A percentile compares a stretch with the other conserved stretches of the same genome.
These are phyloP conservation scores for Ceratosolen fusciceps DNA, from an alignment of 1,140 invertebrate genomes.

Conservation along the genomic window DNA sequence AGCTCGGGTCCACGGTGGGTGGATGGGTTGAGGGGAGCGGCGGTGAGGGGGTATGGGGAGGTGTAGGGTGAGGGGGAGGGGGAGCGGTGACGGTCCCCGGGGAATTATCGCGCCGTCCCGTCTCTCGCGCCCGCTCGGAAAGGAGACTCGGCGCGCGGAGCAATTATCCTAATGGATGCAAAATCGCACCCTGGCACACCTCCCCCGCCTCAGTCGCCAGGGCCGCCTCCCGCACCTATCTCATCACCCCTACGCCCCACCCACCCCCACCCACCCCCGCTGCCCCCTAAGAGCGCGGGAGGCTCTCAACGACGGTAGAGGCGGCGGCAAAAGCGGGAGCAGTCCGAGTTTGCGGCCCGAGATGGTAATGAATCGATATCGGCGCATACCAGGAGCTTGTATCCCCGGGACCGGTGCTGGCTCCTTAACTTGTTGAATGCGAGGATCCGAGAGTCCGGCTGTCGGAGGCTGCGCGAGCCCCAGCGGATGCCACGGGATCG, in stretches of 20 bases:
- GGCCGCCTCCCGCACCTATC: neutral
- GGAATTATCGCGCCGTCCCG: conserved; percentile 61
- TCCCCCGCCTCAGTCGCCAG: conserved; percentile 37
- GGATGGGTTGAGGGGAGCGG: neutral
- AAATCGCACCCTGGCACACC: conserved; percentile 63
- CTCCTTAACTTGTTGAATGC: conserved; percentile 5
- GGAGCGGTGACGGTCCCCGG: neutral
- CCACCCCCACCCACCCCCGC: neutral
- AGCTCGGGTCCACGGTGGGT: neutral
- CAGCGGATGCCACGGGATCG: conserved; percentile 25
- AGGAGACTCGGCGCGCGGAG: conserved; percentile 60
- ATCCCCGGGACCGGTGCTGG: conserved; percentile 14
- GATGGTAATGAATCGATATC: conserved; percentile 73
- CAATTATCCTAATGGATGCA: conserved; percentile 74
- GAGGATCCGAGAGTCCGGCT: neutral
- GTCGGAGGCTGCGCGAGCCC: conserved; percentile 9
- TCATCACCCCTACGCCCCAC: neutral
- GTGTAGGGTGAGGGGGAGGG: neutral
- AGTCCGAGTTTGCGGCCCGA: conserved; percentile 54
- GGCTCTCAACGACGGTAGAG: neutral
- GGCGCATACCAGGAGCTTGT: conserved; percentile 71
- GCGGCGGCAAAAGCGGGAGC: conserved; percentile 43
- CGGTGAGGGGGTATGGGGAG: neutral
- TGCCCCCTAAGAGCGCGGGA: conserved; percentile 45
- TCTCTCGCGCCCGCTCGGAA: conserved; percentile 38